A percentile compares a stretch with the other conserved stretches of the same genome.
These are phyloP conservation scores for Frankliniella intonsa DNA, from an alignment of 2,888 invertebrate genomes.

Conservation along the genomic window DNA sequence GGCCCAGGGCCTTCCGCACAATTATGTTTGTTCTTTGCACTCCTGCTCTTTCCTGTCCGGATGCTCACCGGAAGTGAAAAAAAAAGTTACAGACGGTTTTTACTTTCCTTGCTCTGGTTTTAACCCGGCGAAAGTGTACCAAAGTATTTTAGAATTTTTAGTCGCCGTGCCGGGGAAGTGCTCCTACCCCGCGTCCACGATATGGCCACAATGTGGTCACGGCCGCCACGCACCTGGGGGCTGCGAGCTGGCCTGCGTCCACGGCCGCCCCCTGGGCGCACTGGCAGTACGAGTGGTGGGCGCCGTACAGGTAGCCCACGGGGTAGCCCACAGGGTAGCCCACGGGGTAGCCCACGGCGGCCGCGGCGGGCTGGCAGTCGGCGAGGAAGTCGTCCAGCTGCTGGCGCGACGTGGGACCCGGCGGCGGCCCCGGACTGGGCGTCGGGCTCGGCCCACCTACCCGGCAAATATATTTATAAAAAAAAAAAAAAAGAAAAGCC, in stretches of 20 bases:
- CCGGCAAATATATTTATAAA: too few relatives aligned
- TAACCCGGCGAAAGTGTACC: too few relatives aligned
- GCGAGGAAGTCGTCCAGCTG: neutral
- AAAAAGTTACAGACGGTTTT: too few relatives aligned
- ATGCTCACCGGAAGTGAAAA: neutral
- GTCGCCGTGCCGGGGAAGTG: too few relatives aligned
- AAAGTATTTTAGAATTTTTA: too few relatives aligned
- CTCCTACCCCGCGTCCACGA: too few relatives aligned
- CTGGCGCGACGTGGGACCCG: neutral
- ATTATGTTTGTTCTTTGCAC: conserved; percentile 9
- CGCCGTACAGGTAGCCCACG: conserved; percentile 17
- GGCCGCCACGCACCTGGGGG: too few relatives aligned
- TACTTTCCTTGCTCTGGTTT: too few relatives aligned
- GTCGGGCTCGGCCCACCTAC: too few relatives aligned
- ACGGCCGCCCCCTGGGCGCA: neutral
- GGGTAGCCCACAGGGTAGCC: neutral
- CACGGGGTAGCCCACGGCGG: neutral
- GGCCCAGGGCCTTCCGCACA: neutral
- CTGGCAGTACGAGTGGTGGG: neutral
- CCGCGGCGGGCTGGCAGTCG: neutral
- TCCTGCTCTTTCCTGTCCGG: neutral
- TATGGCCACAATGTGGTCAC: too few relatives aligned
- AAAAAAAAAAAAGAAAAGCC: too few relatives aligned
- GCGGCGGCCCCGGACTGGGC: neutral
- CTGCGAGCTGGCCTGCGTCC: neutral